Evolutionary conservation across 2,888 invertebrate genomes (phyloP), one percentile per base, ranked within the genome.

Genomic region (Augochlorella aurata): DNA sequence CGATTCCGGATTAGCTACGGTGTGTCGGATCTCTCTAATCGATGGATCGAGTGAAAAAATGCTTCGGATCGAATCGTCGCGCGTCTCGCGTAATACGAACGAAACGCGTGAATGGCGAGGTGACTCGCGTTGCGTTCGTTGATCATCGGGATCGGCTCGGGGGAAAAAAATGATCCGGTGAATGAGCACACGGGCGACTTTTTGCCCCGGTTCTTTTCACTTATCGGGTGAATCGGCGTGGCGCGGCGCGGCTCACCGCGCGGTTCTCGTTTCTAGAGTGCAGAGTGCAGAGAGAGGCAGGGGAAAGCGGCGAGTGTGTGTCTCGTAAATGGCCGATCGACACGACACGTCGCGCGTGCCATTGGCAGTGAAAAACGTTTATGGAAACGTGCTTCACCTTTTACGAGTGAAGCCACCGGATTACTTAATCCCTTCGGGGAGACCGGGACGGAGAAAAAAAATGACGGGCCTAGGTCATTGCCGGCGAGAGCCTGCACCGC

Each of bases 351-450:
- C 77, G 77, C 82, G 83, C 85, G 88, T 87, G 89, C 84, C 91
- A 92, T 91, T 92, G 92, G 86, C 92, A 91, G 90, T 92, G 91
- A 92, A 91, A 92, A 90, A 90, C 91, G 88, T 86, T 89, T 90
- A 92, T 90, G 90, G 91, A 91, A 92, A 91, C 91, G 87, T 90
- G 91, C 87, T 88, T 88, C 88, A 87, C 91, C 91, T 91, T 92
- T 92, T 91, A 90, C 89, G 89, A 91, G 87, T 83, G 85, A 87
- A 87, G 88, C 74, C 85, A 82, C 86, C 89, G 87, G 73, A 91
- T 92, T 92, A 89, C 91, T 92, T 89, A 90, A 92, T 91, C 88
- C 88, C 87, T 90, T 86, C 83, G 82, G 83, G 81, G 85, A 81
- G 84, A 58, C 24, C 84, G 80, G 67, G 81, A 38, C 79, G 73